A percentile compares a stretch with the other conserved stretches of the same genome.
These are phyloP conservation scores for Tortrix viridana DNA, from an alignment of 2,888 invertebrate species.

Conservation along the genomic window DNA sequence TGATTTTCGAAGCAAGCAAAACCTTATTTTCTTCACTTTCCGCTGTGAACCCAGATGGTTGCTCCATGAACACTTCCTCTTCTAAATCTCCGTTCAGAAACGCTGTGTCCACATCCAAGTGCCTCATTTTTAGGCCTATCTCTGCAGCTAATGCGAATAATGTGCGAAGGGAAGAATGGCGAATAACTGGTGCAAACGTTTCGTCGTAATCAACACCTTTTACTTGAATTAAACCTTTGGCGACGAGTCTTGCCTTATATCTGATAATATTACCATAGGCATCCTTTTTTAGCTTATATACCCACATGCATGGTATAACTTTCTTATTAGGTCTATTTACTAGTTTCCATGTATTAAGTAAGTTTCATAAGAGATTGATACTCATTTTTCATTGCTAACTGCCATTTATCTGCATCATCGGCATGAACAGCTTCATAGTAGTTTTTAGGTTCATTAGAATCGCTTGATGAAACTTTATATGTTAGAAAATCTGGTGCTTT, in stretches of 20 bases:
- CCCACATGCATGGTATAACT: no score
- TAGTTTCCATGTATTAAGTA: no score
- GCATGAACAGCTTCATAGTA: background rate
- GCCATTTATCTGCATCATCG: no score
- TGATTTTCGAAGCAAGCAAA: background rate
- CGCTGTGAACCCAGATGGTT: background rate
- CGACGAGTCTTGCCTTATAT: no score
- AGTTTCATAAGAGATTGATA: no score
- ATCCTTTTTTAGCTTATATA: no score
- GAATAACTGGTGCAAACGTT: no score
- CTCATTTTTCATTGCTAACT: no score
- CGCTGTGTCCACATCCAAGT: background rate
- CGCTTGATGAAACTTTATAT: background rate
- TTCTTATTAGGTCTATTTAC: no score
- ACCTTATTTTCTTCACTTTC: background rate
- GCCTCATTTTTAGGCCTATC: background rate
- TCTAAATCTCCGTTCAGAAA: constrained; percentile 3
- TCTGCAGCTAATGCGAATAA: constrained; percentile 1
- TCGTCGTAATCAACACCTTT: no score
- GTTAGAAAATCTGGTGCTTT: background rate
- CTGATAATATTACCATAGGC: no score
- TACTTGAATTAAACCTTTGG: no score
- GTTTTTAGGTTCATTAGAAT: background rate
- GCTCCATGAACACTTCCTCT: background rate
- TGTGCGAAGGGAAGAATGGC: background rate